These are phyloP conservation scores for Apteryx mantelli DNA, from an alignment of 2,113 vertebrate species.

Conservation along the genomic window DNA sequence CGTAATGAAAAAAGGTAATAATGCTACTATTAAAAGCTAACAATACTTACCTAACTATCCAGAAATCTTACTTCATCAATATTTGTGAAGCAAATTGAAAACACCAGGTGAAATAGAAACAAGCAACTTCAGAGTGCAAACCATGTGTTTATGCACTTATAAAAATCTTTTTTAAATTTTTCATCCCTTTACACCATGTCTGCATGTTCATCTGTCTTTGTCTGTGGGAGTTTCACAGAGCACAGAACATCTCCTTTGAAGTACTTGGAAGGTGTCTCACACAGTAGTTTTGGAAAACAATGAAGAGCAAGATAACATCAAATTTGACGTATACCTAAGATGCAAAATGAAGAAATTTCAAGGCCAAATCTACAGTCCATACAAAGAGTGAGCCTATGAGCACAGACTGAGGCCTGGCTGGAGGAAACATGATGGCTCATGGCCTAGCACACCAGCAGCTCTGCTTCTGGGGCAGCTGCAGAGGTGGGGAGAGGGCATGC, in stretches of 20 bases:
- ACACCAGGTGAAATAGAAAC: background rate
- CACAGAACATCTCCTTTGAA: rapidly evolving
- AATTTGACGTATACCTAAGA: background rate
- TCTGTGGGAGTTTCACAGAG: background rate
- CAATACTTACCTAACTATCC: background rate
- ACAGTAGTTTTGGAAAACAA: background rate
- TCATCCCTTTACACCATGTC: background rate
- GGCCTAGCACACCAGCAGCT: too few species aligned
- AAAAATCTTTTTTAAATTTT: background rate
- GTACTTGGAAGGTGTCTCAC: background rate
- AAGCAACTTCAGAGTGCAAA: background rate
- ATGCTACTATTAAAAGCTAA: background rate
- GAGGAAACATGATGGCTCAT: too few species aligned
- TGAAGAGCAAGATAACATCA: background rate
- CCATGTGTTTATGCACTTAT: background rate
- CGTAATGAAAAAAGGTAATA: background rate
- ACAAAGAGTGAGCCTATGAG: too few species aligned
- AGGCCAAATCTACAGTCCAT: too few species aligned
- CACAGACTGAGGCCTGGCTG: too few species aligned
- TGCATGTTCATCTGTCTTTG: background rate
- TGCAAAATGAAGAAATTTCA: background rate
- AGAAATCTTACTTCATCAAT: background rate
- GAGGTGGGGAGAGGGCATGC: too few species aligned
- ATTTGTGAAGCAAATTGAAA: background rate
- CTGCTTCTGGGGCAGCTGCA: too few species aligned